Percentiles rank a stretch among this genome's conserved stretches.
Evolutionary conservation across 2,888 invertebrate genomes (phyloP).

Genomic region (Notodonta ziczac): DNA sequence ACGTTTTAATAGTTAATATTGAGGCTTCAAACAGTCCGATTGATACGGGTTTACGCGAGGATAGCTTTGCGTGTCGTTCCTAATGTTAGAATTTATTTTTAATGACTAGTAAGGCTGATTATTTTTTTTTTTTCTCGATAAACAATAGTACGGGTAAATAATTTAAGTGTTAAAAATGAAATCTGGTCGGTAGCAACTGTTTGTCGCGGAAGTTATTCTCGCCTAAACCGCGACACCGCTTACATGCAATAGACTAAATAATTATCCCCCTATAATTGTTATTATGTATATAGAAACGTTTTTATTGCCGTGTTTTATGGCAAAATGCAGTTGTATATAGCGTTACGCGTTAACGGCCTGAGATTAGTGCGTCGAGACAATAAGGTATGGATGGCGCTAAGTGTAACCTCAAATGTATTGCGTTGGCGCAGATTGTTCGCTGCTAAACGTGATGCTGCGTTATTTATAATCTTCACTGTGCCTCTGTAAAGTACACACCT

Average conservation of each 20-base stretch:
- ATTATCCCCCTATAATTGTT: constrained; percentile 35
- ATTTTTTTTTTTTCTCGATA: constrained; percentile 52
- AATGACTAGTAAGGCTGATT: constrained; percentile 72
- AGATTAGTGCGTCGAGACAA: constrained; percentile 66
- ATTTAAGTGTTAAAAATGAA: constrained; percentile 52
- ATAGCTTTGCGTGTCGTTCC: constrained; percentile 75
- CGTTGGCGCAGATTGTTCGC: constrained; percentile 13
- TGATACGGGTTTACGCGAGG: constrained; percentile 58
- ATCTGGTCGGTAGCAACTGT: constrained; percentile 49
- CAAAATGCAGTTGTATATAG: constrained; percentile 55
- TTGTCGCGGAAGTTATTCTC: constrained; percentile 65
- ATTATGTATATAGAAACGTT: constrained; percentile 57
- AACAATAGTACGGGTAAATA: constrained; percentile 76
- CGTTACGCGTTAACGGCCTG: constrained; percentile 55
- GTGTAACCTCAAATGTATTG: constrained; percentile 18
- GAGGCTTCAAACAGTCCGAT: constrained; percentile 49
- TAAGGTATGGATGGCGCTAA: constrained; percentile 48
- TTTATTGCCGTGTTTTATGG: constrained; percentile 49
- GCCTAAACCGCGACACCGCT: constrained; percentile 37
- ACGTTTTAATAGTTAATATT: constrained; percentile 40
- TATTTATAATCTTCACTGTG: constrained; percentile 48
- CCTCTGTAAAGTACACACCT: constrained; percentile 53
- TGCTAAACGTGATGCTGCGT: constrained; percentile 18
- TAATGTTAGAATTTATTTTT: constrained; percentile 77
- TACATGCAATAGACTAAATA: constrained; percentile 23